phyloP scores from a whole-genome alignment of 2,113 vertebrate species.

The Epinephelus cyanopodus region DNA sequence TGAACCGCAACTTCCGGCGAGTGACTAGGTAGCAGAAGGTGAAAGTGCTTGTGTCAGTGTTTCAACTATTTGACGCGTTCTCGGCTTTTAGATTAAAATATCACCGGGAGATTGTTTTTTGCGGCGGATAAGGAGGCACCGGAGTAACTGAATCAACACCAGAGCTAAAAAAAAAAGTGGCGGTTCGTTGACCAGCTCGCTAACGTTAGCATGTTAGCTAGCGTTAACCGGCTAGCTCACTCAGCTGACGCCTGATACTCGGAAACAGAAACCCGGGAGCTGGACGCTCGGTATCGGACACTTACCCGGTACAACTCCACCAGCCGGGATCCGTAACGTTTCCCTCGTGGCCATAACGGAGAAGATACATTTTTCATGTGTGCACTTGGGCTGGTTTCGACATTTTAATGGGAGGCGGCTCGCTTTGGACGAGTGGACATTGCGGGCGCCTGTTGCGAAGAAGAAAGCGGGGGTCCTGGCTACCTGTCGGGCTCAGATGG shows the following conservation, averaged over 20 bases:
- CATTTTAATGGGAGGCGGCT: conserved; percentile 84
- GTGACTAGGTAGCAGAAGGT: conserved; percentile 24
- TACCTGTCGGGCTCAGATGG: conserved; percentile 86
- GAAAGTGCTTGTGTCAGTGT: conserved; percentile 26
- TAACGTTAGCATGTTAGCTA: conserved; percentile 1
- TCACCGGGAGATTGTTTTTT: rapidly evolving
- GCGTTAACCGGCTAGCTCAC: conserved; percentile 46
- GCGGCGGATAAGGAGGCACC: rapidly evolving
- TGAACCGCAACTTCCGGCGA: conserved; percentile 64
- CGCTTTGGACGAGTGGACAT: conserved; percentile 64
- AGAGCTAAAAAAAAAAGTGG: rapidly evolving
- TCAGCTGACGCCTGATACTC: neutral
- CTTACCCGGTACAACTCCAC: neutral
- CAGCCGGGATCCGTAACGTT: neutral
- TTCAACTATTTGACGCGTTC: neutral
- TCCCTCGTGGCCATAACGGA: conserved; percentile 5
- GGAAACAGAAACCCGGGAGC: neutral
- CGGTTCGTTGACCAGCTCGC: neutral
- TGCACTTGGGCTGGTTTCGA: conserved; percentile 41
- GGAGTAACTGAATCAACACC: rapidly evolving
- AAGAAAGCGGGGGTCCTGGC: conserved; percentile 63
- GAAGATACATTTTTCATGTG: conserved; percentile 51
- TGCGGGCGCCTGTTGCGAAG: conserved; percentile 73
- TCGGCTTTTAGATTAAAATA: rapidly evolving
- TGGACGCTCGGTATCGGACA: neutral